Conservation (phyloP, 2,113 vertebrate genomes). For the Uropsilus gracilis region DNA sequence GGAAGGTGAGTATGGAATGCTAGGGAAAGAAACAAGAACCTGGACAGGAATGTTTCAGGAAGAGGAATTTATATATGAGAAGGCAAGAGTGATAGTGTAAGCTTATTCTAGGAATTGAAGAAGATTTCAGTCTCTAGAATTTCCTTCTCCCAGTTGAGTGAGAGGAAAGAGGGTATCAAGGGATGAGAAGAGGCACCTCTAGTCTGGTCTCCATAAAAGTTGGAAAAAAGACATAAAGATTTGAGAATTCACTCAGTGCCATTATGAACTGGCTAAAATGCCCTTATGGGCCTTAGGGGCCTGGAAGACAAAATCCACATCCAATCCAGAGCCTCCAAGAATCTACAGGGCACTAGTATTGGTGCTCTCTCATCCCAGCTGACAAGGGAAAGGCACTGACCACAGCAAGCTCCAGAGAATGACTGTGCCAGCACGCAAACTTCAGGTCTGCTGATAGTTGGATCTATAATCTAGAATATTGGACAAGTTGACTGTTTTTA, state of each 20-base stretch:
- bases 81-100: neutral
- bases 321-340: neutral
- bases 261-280: neutral
- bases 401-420: slow-evolving; percentile 70
- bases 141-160: neutral
- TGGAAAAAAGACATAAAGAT: neutral
- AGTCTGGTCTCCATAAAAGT: neutral
- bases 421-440: slow-evolving; percentile 70
- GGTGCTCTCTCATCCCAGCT: slow-evolving; percentile 50
- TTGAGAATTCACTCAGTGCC: neutral
- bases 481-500: neutral
- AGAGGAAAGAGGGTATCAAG: neutral
- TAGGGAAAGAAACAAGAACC: neutral
- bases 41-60: neutral
- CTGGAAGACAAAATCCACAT: neutral
- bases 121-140: neutral
- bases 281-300: too few species aligned
- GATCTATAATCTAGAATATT: slow-evolving; percentile 48
- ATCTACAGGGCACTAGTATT: neutral
- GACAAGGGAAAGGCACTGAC: slow-evolving; percentile 47
- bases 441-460: slow-evolving; percentile 64
- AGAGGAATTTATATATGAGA: neutral
- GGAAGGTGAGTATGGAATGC: neutral
- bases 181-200: neutral
- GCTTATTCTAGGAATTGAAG: neutral